These are phyloP conservation scores for Tenrec ecaudatus DNA, from an alignment of 2,113 vertebrate genomes.

Conservation along the genomic window DNA sequence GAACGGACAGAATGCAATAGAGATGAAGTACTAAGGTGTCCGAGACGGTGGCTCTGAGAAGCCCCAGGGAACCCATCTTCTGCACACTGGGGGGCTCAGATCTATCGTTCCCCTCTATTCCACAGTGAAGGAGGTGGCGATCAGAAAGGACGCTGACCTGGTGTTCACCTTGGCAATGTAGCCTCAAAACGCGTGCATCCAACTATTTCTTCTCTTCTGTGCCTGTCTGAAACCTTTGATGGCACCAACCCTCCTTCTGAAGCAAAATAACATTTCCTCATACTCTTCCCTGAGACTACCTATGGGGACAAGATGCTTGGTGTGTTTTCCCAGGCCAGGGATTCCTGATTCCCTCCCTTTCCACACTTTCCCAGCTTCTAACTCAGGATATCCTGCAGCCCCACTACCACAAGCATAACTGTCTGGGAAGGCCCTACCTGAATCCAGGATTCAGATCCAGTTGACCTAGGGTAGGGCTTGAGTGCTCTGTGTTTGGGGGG, in stretches of 20 bases:
- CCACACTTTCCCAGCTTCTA: neutral
- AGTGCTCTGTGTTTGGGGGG: neutral
- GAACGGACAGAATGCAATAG: neutral
- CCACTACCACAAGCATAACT: neutral
- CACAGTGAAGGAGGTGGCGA: neutral
- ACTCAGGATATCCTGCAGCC: neutral
- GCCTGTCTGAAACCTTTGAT: slow-evolving; percentile 16
- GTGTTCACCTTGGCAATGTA: neutral
- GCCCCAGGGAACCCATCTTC: neutral
- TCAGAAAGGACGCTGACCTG: neutral
- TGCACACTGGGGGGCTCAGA: neutral
- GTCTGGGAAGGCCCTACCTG: neutral
- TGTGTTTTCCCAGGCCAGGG: neutral
- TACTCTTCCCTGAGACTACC: neutral
- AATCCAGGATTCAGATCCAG: neutral
- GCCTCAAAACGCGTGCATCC: neutral
- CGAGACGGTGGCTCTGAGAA: neutral
- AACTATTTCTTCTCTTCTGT: neutral
- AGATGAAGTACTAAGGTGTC: neutral
- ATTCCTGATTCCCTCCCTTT: neutral
- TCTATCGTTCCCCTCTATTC: neutral
- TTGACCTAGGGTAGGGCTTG: neutral
- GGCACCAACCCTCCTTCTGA: neutral
- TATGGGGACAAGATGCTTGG: neutral
- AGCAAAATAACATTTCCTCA: slow-evolving; percentile 48